These are phyloP conservation scores for Pteropus rufus DNA, from an alignment of 2,797 vertebrate genomes.

Conservation along the genomic window DNA sequence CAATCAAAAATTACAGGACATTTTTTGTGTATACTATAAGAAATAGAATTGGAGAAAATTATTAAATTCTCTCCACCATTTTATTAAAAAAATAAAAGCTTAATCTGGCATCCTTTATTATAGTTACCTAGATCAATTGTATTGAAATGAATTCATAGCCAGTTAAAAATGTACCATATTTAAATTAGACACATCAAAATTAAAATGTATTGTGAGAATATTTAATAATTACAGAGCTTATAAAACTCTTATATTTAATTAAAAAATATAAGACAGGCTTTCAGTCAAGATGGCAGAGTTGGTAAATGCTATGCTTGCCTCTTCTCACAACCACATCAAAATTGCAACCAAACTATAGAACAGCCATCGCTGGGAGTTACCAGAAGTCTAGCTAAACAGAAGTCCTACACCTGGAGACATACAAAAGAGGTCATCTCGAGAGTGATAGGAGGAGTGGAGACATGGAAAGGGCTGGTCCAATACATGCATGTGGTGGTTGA, in stretches of 20 bases:
- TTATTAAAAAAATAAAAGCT: not conserved
- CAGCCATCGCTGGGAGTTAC: too few species aligned
- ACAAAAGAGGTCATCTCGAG: too few species aligned
- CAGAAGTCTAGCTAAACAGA: too few species aligned
- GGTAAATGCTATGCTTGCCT: not conserved
- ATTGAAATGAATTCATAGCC: not conserved
- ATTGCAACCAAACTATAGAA: not conserved
- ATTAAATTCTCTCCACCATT: not conserved
- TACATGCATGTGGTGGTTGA: too few species aligned
- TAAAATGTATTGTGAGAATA: not conserved
- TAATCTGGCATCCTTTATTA: not conserved
- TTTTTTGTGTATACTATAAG: not conserved
- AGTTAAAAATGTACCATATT: not conserved
- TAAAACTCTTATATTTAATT: not conserved
- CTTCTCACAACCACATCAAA: not conserved
- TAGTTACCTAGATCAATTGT: not conserved
- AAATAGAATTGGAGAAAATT: not conserved
- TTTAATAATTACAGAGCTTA: not conserved
- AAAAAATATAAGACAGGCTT: not conserved
- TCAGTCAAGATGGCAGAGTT: not conserved
- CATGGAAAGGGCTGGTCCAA: too few species aligned
- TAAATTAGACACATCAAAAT: not conserved
- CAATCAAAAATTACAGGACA: not conserved
- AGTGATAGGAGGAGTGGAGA: too few species aligned
- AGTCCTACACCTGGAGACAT: too few species aligned